Evolutionary conservation across 2,113 vertebrate species (phyloP), one percentile per base, ranked within the genome.

Genomic region (Thinocorus orbignyianus): DNA sequence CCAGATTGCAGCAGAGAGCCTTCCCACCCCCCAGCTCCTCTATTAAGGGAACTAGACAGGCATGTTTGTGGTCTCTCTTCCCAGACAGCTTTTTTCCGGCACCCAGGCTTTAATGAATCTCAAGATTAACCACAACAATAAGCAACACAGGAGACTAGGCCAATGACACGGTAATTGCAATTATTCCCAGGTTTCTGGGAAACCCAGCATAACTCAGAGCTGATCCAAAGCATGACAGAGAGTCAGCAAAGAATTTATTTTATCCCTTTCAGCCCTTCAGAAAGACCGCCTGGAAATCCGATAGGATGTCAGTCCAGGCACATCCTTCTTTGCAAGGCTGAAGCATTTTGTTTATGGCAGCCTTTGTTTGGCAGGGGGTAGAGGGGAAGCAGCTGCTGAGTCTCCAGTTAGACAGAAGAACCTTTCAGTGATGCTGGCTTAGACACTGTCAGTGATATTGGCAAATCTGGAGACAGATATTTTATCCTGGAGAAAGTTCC

Each of bases 61-160:
- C 92, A 61, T 89, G 74, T 86, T 90, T 93, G 88, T 88, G 91
- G 72, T 93, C 80, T 95, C 64, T 68, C 82, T 88, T 93, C 80
- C 88, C 92, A 96, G 88, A 77, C 90, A 86, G 88, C 58, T 54
- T 95, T 86, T 69, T 78, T 61, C 60, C 62, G 76, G 65, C 33
- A 88, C 69, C 39, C 57, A n/a, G 87, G 69, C 86, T 82, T 48
- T 96, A 87, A 92, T 49, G 90, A 95, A 81, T 92, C 81, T 81
- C 31, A 72, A 81, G 81, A 91, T 96, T 54, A 93, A 76, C 85
- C 81, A 82, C 85, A 90, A 82, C 90, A 95, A 88, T 77, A 78
- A 87, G 84, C 84, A 85, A 37, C 46, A 13, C 66, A 6, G 76
- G 85, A 68, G 69, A 24, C 78, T 15, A 60, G 73, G 83, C 65